Base-by-base conservation (phyloP, 1,140 invertebrate species). In the Zaprionus davidi region DNA sequence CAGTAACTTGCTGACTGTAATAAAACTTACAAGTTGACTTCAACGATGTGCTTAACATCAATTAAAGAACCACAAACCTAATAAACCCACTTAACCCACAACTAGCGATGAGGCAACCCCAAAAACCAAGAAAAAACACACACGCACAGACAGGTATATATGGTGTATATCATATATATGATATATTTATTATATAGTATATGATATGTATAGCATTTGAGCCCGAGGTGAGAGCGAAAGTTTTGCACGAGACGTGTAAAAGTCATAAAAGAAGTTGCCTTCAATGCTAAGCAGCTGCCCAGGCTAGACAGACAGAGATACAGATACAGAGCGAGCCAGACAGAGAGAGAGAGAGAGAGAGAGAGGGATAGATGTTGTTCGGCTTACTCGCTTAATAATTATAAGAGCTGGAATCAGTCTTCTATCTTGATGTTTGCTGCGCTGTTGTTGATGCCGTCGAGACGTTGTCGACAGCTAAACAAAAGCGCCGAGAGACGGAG, bases 51-150 rank as follows among this genome's bases (percentile, higher is more conserved):
- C 80, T 83, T 84, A 88, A 84, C 84, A 84, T 78, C 84, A 88
- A 88, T 90, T 88, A 90, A 81, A 90, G 84, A 75, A 70, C 69
- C 81, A 90, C 85, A 84, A 81, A 88, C 71, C 78, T 84, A 84
- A 88, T 84, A 82, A 69, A 78, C 73, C 68, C 81, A 90, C 81
- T 84, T 88, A 81, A 79, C 85, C 84, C 49, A 84, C 49, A 76
- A 68, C 81, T 67, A 22, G n/a, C 46, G 64, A 74, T 55, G 26
- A 36, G 15, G 7, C 28, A 31, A 9, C 6, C 28, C 6, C 26
- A 13, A 34, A 24, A n/a, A 24, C 20, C 55, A 34, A 20, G 13
- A 36, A 57, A 58, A 22, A 58, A 34, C 22, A 28, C 4, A 13
- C 46, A 51, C 20, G 13, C 12, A 53, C 17, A 12, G 49, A 22